A percentile compares a stretch with the other conserved stretches of the same genome.
These are phyloP conservation scores for Lasioglossum figueresi DNA, from an alignment of 2,888 invertebrate genomes.

Conservation along the genomic window DNA sequence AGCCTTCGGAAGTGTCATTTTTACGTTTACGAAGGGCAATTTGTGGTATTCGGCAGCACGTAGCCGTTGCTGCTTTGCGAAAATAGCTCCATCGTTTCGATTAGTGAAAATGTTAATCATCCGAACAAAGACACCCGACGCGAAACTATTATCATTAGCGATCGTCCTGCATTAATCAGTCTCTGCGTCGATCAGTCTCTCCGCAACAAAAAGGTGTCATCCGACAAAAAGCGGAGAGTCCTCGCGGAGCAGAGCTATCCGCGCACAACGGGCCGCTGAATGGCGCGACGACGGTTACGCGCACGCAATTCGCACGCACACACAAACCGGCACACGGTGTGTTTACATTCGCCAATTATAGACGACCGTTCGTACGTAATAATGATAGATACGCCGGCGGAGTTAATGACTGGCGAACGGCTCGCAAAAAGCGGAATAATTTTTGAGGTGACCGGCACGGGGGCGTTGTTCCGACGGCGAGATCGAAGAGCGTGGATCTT, in stretches of 20 bases:
- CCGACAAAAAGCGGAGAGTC: neutral
- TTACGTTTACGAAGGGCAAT: no score
- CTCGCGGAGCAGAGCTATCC: neutral
- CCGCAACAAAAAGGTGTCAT: neutral
- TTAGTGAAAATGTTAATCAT: no score
- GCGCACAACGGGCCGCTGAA: conserved; percentile 45
- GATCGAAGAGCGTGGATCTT: no score
- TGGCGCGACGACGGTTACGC: conserved; percentile 53
- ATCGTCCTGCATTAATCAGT: no score
- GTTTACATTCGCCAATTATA: conserved; percentile 73
- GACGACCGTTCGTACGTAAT: conserved; percentile 68
- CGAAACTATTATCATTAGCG: neutral
- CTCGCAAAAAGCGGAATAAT: conserved; percentile 63
- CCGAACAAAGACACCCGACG: no score
- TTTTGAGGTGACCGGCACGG: conserved; percentile 49
- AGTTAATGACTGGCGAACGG: conserved; percentile 65
- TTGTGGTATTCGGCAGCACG: no score
- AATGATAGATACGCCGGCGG: conserved; percentile 68
- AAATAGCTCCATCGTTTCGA: no score
- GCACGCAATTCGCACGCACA: conserved; percentile 53
- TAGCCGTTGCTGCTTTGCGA: no score
- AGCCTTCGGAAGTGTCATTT: no score
- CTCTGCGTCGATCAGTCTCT: no score
- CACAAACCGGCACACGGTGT: conserved; percentile 48
- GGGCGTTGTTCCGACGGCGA: neutral